Conservation (phyloP, 2,797 vertebrate genomes). For the Pangasius macronema region DNA sequence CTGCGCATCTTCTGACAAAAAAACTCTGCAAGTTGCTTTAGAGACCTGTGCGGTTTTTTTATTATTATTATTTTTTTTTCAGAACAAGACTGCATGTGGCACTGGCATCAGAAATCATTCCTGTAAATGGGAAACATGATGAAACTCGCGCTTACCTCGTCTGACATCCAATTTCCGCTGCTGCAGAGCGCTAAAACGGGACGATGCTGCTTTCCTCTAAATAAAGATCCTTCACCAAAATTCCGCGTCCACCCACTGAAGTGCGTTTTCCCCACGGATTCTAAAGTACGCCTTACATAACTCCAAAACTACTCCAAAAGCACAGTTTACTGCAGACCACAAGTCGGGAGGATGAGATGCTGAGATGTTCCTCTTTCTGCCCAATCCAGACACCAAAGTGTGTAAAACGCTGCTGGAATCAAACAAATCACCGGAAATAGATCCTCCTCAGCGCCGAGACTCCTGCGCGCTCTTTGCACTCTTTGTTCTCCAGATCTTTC, state of each 20-base stretch:
- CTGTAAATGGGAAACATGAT: neutral
- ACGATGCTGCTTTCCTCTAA: conserved; percentile 44
- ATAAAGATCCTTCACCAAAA: conserved; percentile 62
- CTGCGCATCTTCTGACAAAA: neutral
- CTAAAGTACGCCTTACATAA: conserved; percentile 48
- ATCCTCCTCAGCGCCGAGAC: neutral
- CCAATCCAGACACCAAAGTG: neutral
- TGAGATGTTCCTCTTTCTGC: neutral
- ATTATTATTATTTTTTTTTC: no score
- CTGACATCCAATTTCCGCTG: conserved; percentile 77
- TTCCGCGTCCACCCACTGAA: conserved; percentile 63
- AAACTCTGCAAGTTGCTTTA: neutral
- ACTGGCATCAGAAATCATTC: neutral
- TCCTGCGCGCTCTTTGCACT: neutral
- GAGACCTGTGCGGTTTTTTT: neutral
- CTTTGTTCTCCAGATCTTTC: neutral
- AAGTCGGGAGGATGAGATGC: neutral
- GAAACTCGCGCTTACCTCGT: conserved; percentile 71
- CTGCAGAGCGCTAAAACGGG: conserved; percentile 65
- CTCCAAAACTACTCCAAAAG: conserved; percentile 35
- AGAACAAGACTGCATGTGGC: neutral
- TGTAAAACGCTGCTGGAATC: neutral
- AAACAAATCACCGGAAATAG: neutral
- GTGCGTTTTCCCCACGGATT: conserved; percentile 24
- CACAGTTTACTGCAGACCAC: conserved; percentile 19